Conservation (phyloP, 2,113 vertebrate species). For the Nesogale talazaci region DNA sequence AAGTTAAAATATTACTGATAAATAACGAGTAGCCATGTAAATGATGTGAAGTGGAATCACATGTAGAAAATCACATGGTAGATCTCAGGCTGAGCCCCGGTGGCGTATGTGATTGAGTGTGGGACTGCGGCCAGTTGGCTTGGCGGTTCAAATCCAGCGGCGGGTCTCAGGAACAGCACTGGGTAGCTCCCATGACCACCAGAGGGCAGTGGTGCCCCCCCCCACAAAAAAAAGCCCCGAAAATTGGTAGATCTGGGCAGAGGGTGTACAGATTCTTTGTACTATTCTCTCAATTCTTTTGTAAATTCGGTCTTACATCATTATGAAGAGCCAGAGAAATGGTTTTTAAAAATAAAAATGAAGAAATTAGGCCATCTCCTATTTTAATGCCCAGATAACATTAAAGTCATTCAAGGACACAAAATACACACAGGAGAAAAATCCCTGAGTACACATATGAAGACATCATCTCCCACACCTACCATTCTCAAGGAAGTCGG, state of each 20-base stretch:
- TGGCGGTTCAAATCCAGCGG: too few relatives aligned
- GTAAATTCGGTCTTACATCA: conserved; percentile 39
- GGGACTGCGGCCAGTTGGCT: too few relatives aligned
- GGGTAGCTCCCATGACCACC: too few relatives aligned
- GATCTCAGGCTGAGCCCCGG: too few relatives aligned
- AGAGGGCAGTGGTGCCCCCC: too few relatives aligned
- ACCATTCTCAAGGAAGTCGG: conserved; percentile 86
- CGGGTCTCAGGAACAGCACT: too few relatives aligned
- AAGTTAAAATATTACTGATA: not conserved
- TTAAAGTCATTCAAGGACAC: conserved; percentile 22
- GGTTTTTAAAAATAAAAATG: not conserved
- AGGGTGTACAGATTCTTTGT: conserved; percentile 33
- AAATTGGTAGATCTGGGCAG: conserved; percentile 31
- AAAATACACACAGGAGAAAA: conserved; percentile 55
- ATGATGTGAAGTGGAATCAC: conserved; percentile 14
- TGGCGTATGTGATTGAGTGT: too few relatives aligned
- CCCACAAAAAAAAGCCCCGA: too few relatives aligned
- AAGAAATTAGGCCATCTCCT: not conserved
- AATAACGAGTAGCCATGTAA: not conserved
- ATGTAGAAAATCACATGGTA: conserved; percentile 46
- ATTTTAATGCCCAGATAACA: not conserved
- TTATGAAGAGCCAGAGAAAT: conserved; percentile 22
- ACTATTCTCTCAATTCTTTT: conserved; percentile 33
- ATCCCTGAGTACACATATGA: not conserved
- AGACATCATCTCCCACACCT: conserved; percentile 47